These are phyloP conservation scores for Spea hammondii DNA, from an alignment of 2,797 vertebrate species.

Conservation along the genomic window DNA sequence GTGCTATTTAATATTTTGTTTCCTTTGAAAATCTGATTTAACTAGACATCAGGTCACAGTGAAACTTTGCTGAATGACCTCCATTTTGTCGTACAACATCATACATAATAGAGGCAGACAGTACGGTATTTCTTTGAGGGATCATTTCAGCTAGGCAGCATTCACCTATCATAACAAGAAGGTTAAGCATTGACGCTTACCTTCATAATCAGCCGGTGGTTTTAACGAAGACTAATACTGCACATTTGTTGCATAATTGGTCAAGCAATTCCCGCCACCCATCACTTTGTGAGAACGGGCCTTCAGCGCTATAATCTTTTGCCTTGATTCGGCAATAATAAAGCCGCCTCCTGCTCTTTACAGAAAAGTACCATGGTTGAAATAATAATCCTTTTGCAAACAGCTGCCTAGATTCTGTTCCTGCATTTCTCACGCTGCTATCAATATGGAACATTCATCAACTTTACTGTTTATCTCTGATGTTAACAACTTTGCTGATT, in stretches of 20 bases:
- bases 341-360: slow-evolving; percentile 24
- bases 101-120: too few relatives aligned
- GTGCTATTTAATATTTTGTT: too few relatives aligned
- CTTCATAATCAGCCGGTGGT: not conserved
- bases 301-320: slow-evolving; percentile 34
- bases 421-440: slow-evolving; percentile 24
- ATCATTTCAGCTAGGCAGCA: too few relatives aligned
- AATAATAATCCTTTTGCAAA: slow-evolving; percentile 50
- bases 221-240: not conserved
- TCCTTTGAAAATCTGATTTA: too few relatives aligned
- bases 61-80: too few relatives aligned
- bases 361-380: slow-evolving; percentile 24
- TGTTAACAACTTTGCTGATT: slow-evolving; percentile 44
- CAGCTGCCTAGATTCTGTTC: slow-evolving; percentile 28
- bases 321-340: slow-evolving; percentile 31
- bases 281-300: slow-evolving; percentile 17
- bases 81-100: too few relatives aligned
- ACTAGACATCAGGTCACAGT: too few relatives aligned
- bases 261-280: slow-evolving; percentile 8
- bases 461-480: slow-evolving; percentile 39
- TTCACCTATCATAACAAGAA: too few relatives aligned
- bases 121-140: too few relatives aligned
- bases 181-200: not conserved
- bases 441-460: slow-evolving; percentile 44
- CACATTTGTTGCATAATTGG: slow-evolving; percentile 15